Evolutionary conservation across 2,113 vertebrate genomes (phyloP).

Genomic region (Poeciliopsis prolifica): DNA sequence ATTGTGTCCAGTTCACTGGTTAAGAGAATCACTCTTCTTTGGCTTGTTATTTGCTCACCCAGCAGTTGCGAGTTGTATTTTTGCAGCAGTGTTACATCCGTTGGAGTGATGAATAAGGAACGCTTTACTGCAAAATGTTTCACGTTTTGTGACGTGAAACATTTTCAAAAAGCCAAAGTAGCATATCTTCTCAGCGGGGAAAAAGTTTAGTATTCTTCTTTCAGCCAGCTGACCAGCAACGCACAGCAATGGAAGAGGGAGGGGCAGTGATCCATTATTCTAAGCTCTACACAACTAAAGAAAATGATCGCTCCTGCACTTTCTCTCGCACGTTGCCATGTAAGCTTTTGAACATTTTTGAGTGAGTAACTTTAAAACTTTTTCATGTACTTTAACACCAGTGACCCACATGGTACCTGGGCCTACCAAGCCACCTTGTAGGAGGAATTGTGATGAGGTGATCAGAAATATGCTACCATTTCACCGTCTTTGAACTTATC

Average conservation of each 20-base stretch:
- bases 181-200: background rate
- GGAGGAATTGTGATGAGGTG: slow-evolving; percentile 17
- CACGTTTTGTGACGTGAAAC: background rate
- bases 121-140: background rate
- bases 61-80: background rate
- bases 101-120: too few species aligned
- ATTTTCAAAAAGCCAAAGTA: background rate
- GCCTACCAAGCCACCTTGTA: slow-evolving; percentile 10
- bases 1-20: background rate
- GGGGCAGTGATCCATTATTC: background rate
- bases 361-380: too few species aligned
- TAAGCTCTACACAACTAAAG: background rate
- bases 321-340: too few species aligned
- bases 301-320: background rate
- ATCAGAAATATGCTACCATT: slow-evolving; percentile 31
- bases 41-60: background rate
- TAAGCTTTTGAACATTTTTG: too few species aligned
- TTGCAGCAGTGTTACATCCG: background rate
- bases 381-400: too few species aligned
- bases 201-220: background rate
- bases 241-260: background rate
- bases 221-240: background rate
- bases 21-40: too few species aligned
- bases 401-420: too few species aligned
- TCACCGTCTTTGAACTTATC: slow-evolving; percentile 25